Percentiles rank a stretch among this genome's conserved stretches.
Conservation (phyloP, 2,888 invertebrate species). For the Acanthosepion lycidas region DNA sequence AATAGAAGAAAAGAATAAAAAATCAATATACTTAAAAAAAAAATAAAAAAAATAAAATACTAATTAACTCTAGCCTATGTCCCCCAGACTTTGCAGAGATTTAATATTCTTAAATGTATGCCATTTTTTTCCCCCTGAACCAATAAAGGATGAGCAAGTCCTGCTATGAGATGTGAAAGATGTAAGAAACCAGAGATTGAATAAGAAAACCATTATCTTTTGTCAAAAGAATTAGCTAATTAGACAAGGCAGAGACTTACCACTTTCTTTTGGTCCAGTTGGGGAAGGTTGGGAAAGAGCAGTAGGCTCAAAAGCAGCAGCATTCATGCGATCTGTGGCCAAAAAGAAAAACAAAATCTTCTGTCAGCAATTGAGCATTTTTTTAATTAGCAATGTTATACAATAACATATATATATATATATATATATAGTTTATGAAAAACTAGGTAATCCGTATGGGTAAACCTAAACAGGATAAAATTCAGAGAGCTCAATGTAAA, state of each 20-base stretch:
- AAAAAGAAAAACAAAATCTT: background rate
- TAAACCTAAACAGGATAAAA: too few relatives aligned
- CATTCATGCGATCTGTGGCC: conserved; percentile 64
- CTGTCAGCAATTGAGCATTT: background rate
- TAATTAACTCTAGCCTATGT: background rate
- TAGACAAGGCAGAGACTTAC: background rate
- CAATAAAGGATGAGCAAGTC: background rate
- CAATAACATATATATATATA: background rate
- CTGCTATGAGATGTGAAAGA: background rate
- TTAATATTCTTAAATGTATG: background rate
- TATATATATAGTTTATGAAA: too few relatives aligned
- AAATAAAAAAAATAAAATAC: background rate
- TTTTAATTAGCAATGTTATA: background rate
- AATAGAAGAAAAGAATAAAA: background rate
- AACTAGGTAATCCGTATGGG: too few relatives aligned
- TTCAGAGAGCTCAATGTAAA: too few relatives aligned
- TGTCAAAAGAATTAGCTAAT: background rate
- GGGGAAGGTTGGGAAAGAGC: conserved; percentile 36
- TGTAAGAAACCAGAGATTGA: background rate
- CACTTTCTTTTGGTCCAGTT: conserved; percentile 45
- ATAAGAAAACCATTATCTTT: background rate
- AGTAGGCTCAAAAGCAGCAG: conserved; percentile 62
- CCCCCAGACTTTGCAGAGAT: background rate
- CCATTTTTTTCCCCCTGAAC: background rate
- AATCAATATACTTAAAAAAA: background rate